These are phyloP conservation scores for fruit fly (Drosophila melanogaster) DNA, from an alignment of 1,140 invertebrate species.

Conservation along the genomic window Release_6_plus_ISO1_MT NC_004354.4:2490501-2491000, in stretches of 20 bases:
- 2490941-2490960: conserved; percentile 21
- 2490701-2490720: conserved; percentile 96
- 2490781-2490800: conserved; percentile 96
- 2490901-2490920: too few species aligned
- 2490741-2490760: conserved; percentile 92
- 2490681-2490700: conserved; percentile 93
- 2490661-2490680: conserved; percentile 95
- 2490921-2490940: conserved; percentile 28
- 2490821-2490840: conserved; percentile 84
- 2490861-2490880: background rate
- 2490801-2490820: conserved; percentile 88
- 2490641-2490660: conserved; percentile 95
- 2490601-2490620: conserved; percentile 96
- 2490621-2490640: conserved; percentile 95
- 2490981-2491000: background rate
- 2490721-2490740: conserved; percentile 93
- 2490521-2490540: conserved; percentile 95
- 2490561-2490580: conserved; percentile 88
- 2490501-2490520: conserved; percentile 97
- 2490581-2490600: conserved; percentile 90
- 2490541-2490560: conserved; percentile 92
- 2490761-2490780: conserved; percentile 94
- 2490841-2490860: conserved; percentile 50
- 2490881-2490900: too few species aligned
- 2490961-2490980: background rate